Evolutionary conservation across 2,797 vertebrate species (phyloP).

Genomic region (Anguilla pacifica): DNA sequence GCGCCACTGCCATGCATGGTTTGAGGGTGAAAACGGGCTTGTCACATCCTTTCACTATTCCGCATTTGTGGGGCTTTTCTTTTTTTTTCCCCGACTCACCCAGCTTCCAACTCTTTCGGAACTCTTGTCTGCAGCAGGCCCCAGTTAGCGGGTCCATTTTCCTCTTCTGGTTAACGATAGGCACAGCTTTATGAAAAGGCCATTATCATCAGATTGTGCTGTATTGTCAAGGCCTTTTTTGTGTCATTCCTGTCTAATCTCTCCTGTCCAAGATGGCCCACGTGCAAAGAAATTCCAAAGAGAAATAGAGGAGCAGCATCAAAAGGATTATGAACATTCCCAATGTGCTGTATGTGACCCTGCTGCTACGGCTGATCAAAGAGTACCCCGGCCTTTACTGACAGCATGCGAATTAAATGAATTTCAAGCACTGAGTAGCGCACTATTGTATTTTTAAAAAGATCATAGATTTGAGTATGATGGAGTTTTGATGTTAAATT

Average conservation of each 20-base stretch:
- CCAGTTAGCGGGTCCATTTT: background rate
- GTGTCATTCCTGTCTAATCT: background rate
- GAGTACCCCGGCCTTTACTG: constrained; percentile 38
- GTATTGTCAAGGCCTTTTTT: background rate
- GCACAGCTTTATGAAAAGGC: background rate
- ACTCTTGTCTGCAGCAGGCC: background rate
- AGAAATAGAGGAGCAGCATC: constrained; percentile 1
- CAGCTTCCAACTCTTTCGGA: background rate
- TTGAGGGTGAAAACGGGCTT: background rate
- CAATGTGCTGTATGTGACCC: constrained; percentile 38
- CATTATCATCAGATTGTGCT: background rate
- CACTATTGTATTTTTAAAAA: background rate
- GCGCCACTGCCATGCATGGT: background rate
- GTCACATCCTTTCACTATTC: background rate
- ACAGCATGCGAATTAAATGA: constrained; percentile 47
- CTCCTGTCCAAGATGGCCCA: background rate
- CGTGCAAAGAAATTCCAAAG: background rate
- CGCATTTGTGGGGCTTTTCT: background rate
- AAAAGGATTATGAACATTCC: constrained; percentile 12
- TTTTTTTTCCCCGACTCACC: background rate
- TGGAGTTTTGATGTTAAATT: background rate
- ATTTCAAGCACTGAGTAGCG: constrained; percentile 1
- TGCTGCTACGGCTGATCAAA: constrained; percentile 58
- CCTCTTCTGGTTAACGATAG: background rate
- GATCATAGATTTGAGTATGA: background rate